Evolutionary conservation across 53 echinoderm and acorn worm species (phyloP).

Genomic region (Arbacia lixula): DNA sequence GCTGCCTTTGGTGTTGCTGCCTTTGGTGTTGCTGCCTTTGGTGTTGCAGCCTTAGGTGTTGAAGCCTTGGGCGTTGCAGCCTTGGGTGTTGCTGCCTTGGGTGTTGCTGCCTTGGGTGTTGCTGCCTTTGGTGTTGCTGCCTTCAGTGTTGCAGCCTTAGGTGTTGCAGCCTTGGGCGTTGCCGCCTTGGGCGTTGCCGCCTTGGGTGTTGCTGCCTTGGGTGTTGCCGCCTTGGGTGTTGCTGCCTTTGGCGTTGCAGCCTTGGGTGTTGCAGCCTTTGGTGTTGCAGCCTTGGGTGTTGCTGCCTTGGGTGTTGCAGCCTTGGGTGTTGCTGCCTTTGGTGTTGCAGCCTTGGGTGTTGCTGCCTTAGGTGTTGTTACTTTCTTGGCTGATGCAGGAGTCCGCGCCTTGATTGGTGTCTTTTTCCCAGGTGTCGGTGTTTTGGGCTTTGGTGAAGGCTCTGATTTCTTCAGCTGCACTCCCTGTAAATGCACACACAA

Average conservation of each 20-base stretch:
- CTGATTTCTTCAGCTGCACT: conserved; percentile 63
- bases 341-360: conserved; percentile 62
- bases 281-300: conserved; percentile 16
- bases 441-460: conserved; percentile 47
- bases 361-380: conserved; percentile 37
- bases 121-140: conserved; percentile 27
- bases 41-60: conserved; percentile 41
- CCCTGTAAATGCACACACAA: conserved; percentile 38
- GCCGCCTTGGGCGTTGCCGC: conserved; percentile 7
- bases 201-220: conserved; percentile 41
- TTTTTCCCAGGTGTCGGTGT: conserved; percentile 54
- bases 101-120: not conserved
- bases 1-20: conserved; percentile 18
- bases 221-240: conserved; percentile 37
- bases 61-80: conserved; percentile 10
- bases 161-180: conserved; percentile 23
- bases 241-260: conserved; percentile 48
- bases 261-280: conserved; percentile 32
- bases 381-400: conserved; percentile 55
- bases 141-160: conserved; percentile 6
- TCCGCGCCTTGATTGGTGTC: conserved; percentile 29
- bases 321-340: conserved; percentile 40
- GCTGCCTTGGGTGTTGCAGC: conserved; percentile 58
- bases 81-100: conserved; percentile 44
- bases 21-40: conserved; percentile 36